Evolutionary conservation across 2,113 vertebrate genomes (phyloP).

Genomic region (Cisticola juncidis): DNA sequence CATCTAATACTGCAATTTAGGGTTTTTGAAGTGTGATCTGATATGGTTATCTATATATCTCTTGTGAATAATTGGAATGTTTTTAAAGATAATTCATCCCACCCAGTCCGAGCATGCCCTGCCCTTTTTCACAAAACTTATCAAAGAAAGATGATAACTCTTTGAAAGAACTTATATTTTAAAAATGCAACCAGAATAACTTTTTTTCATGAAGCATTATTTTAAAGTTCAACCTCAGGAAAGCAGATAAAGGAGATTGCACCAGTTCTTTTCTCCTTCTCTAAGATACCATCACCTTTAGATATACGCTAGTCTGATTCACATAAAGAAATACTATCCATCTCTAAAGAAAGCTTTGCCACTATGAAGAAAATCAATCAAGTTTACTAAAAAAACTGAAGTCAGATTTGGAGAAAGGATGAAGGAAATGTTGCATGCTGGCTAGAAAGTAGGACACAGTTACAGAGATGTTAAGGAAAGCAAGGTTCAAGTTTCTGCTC

Average conservation of each 20-base stretch:
- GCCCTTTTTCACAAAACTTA: not conserved
- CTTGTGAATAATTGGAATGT: not conserved
- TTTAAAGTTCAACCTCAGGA: not conserved
- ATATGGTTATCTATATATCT: not conserved
- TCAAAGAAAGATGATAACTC: not conserved
- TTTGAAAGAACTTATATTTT: not conserved
- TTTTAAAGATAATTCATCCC: not conserved
- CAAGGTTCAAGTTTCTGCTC: not conserved
- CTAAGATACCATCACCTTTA: not conserved
- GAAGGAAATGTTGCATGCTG: not conserved
- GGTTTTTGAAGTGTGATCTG: not conserved
- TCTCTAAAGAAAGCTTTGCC: not conserved
- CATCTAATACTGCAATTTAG: not conserved
- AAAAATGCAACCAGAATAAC: not conserved
- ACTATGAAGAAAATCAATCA: constrained; percentile 9
- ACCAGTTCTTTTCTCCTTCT: not conserved
- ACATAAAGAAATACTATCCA: not conserved
- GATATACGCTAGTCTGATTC: not conserved
- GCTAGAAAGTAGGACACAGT: not conserved
- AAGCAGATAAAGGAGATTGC: not conserved
- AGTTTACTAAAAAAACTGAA: not conserved
- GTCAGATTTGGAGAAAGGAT: not conserved
- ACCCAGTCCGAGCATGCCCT: accelerated
- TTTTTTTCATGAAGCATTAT: not conserved
- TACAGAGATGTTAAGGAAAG: not conserved